phyloP scores from a whole-genome alignment of 2,113 vertebrate species.

The Seriola quinqueradiata region DNA sequence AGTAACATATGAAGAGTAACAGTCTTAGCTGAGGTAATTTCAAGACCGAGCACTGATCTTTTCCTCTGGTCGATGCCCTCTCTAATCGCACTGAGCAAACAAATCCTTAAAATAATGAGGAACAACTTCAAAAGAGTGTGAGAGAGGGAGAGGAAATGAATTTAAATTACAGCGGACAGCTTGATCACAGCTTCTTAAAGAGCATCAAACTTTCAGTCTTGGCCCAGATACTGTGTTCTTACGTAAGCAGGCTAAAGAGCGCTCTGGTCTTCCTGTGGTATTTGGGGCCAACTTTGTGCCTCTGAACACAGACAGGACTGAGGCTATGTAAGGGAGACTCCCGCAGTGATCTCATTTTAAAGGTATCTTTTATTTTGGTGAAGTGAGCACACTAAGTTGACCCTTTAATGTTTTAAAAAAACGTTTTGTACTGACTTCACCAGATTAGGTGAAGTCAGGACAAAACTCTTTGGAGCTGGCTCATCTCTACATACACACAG shows the following conservation, averaged over 20 bases:
- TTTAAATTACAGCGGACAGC: constrained; percentile 15
- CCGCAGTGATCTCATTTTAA: constrained; percentile 58
- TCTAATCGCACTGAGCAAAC: constrained; percentile 37
- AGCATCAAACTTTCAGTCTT: constrained; percentile 24
- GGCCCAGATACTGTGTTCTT: constrained; percentile 26
- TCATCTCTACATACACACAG: constrained; percentile 17
- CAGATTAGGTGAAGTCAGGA: constrained; percentile 33
- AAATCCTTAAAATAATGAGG: constrained; percentile 21
- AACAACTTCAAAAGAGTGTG: constrained; percentile 42
- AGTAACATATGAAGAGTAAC: constrained; percentile 2
- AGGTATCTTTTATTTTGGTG: constrained; percentile 22
- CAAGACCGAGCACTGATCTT: neutral
- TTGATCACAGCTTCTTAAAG: constrained; percentile 24
- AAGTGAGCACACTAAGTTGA: constrained; percentile 24
- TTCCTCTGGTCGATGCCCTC: constrained; percentile 3
- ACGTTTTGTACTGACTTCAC: constrained; percentile 35
- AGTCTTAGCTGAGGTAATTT: neutral
- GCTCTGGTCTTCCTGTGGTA: constrained; percentile 35
- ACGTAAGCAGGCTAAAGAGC: constrained; percentile 36
- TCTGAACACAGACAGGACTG: constrained; percentile 24
- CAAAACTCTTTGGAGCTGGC: constrained; percentile 12
- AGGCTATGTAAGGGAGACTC: constrained; percentile 58
- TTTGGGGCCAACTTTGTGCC: constrained; percentile 6
- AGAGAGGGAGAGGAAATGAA: constrained; percentile 1
- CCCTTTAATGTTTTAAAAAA: constrained; percentile 25